Conservation (phyloP, 2,888 invertebrate genomes). For the Sinohyriopsis cumingii region DNA sequence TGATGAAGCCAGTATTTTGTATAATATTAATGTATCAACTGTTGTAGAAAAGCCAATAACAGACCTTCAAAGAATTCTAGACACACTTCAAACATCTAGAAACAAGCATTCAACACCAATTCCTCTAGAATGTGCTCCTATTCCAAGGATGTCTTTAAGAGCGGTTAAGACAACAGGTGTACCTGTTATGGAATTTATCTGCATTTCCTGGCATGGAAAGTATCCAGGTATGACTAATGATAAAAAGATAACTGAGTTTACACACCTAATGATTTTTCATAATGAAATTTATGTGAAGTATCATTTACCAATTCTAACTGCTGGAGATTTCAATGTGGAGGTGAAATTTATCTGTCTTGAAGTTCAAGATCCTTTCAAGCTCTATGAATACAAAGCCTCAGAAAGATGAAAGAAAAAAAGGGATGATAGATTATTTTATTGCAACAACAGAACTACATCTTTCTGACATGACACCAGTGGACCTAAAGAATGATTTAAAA, state of each 20-base stretch:
- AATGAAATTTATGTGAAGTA: slow-evolving; percentile 16
- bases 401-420: slow-evolving; percentile 8
- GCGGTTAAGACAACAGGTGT: slow-evolving; percentile 7
- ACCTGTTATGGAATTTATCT: slow-evolving; percentile 20
- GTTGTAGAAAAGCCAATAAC: slow-evolving; percentile 13
- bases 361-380: slow-evolving; percentile 24
- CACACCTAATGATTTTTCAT: slow-evolving; percentile 24
- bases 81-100: slow-evolving; percentile 12
- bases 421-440: slow-evolving; percentile 22
- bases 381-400: slow-evolving; percentile 22
- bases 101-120: slow-evolving; percentile 18
- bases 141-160: slow-evolving; percentile 17
- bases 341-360: slow-evolving; percentile 11
- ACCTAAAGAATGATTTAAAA: slow-evolving; percentile 13
- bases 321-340: slow-evolving; percentile 28
- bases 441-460: slow-evolving; percentile 21
- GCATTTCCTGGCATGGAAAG: slow-evolving; percentile 30
- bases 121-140: slow-evolving; percentile 19
- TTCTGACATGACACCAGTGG: slow-evolving; percentile 15
- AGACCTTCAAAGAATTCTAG: slow-evolving; percentile 13
- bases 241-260: slow-evolving; percentile 16
- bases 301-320: slow-evolving; percentile 22
- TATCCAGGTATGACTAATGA: slow-evolving; percentile 9
- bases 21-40: slow-evolving; percentile 2
- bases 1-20: slow-evolving; percentile 20